These are phyloP conservation scores for Phataginus tetradactyla DNA, from an alignment of 2,797 vertebrate genomes.

Conservation along the genomic window DNA sequence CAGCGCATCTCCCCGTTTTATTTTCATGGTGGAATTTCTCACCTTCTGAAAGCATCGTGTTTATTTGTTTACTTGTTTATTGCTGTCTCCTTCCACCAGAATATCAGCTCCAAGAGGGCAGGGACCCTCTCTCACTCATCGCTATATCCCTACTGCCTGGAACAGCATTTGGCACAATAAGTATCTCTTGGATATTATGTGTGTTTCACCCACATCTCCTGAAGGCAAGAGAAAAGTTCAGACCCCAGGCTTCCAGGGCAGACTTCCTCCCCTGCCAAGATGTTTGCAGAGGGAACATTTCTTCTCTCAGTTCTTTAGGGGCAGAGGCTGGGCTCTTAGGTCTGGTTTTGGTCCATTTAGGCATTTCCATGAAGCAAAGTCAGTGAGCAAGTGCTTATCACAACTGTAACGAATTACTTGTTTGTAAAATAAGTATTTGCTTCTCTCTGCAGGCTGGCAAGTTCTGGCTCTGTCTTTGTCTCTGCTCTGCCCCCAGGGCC, in stretches of 20 bases:
- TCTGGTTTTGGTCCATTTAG: background rate
- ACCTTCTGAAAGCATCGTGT: background rate
- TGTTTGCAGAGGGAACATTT: background rate
- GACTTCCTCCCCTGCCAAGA: background rate
- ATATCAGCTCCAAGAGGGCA: background rate
- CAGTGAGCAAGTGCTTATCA: background rate
- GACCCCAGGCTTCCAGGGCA: background rate
- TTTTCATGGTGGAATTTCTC: background rate
- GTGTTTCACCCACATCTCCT: background rate
- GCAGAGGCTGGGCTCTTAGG: background rate
- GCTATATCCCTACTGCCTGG: background rate
- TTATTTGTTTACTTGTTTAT: background rate
- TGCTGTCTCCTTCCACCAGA: background rate
- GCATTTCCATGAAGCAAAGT: background rate
- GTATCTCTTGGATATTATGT: background rate
- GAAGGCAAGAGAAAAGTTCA: slow-evolving; percentile 1
- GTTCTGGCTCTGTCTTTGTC: background rate
- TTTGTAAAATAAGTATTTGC: background rate
- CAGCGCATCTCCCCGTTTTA: background rate
- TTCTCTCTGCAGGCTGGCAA: background rate
- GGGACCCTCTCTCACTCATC: background rate
- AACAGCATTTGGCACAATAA: background rate
- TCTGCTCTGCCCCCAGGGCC: background rate
- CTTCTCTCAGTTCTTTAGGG: background rate
- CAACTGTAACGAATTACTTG: background rate